phyloP scores from a whole-genome alignment of 2,797 vertebrate species.

The Acrocephalus scirpaceus region DNA sequence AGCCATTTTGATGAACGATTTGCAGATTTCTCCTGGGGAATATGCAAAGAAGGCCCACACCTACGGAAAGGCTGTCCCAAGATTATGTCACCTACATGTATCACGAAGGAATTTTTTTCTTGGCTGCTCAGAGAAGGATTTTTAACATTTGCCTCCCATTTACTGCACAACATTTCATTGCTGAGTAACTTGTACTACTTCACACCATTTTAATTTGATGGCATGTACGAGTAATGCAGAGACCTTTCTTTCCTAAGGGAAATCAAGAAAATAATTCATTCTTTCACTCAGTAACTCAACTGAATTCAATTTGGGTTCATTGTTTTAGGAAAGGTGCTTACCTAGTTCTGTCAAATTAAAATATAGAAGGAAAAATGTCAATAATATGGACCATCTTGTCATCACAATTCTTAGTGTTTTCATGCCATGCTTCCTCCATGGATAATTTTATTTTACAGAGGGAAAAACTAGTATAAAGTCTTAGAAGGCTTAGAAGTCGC shows the following conservation, averaged over 20 bases:
- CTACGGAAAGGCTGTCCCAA: background rate
- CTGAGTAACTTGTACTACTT: background rate
- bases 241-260: slow-evolving; percentile 37
- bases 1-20: background rate
- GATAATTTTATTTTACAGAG: background rate
- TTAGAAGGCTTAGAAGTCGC: background rate
- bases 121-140: background rate
- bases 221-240: background rate
- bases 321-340: slow-evolving; percentile 29
- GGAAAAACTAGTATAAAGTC: background rate
- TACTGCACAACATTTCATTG: slow-evolving; percentile 7
- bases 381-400: background rate
- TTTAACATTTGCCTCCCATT: background rate
- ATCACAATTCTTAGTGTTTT: background rate
- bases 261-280: slow-evolving; percentile 57
- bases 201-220: slow-evolving; percentile 6
- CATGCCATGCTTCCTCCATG: background rate
- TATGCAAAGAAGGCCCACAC: background rate
- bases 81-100: background rate
- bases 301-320: slow-evolving; percentile 22
- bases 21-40: background rate
- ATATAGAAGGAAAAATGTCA: background rate
- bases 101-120: background rate
- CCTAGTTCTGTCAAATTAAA: slow-evolving; percentile 19
- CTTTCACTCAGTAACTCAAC: background rate